Base-by-base conservation (phyloP, 1,140 invertebrate species). In the Rhagoletis zephyria region DNA sequence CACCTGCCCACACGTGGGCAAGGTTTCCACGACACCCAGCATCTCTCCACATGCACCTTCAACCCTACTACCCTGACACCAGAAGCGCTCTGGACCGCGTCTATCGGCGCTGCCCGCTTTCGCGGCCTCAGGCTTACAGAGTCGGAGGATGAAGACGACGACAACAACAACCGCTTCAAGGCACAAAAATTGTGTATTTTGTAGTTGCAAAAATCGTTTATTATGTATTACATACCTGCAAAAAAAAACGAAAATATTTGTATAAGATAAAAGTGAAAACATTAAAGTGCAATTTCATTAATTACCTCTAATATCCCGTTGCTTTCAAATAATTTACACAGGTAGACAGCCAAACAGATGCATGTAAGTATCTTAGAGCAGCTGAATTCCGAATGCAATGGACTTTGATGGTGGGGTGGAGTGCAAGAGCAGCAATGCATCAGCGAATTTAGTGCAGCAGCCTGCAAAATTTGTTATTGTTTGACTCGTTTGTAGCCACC, bases 381-480 rank as follows among this genome's bases (percentile, higher is more conserved):
- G 48, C 74, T 56, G 74, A 51, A 77, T 51, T 77, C 51, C 74
- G 45, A 77, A 77, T 56, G 74, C 4, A 51, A 51, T 77, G 45
- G 45, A 77, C 45, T 77, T 77, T 77, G 74, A 16, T 16, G 74
- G 74, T 19, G 74, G 48, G 9, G 64, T n/a, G 30, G 67, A 40
- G 67, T 74, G 14, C 42, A 74, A 48, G 61, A 63, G 67, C 65
- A 67, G 14, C 16, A 63, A 63, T 56, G 74, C 74, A 81, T 81
- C 14, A 48, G 48, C 51, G 74, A 81, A 81, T 48, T 81, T 81
- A 81, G 74, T 56, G 74, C 74, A 81, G 74, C 74, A 51, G 74
- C 74, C 19, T 81, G 74, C 48, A 56, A 48, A 30, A 56, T 81
- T 81, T 81, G 74, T 81, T 81, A 81, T 81, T 81, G 74, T 81